These are phyloP conservation scores for Choreutis nemorana DNA, from an alignment of 2,888 invertebrate species.

Conservation along the genomic window DNA sequence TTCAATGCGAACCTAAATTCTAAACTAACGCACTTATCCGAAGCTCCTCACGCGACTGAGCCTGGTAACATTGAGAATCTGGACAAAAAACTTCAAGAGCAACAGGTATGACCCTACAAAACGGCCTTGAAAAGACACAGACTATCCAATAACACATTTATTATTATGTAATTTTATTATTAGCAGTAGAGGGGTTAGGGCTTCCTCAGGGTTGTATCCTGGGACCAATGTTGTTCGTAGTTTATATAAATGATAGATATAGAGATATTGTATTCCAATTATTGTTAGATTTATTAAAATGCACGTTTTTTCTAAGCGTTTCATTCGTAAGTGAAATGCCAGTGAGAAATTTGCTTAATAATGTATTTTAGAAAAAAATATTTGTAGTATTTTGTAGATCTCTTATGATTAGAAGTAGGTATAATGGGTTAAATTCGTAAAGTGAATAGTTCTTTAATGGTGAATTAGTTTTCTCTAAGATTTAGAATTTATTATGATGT, in stretches of 20 bases:
- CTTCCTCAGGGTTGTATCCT: constrained; percentile 7
- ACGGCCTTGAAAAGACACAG: background rate
- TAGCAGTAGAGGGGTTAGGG: too few species aligned
- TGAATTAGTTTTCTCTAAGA: too few species aligned
- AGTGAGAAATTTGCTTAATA: constrained; percentile 12
- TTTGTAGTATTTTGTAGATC: constrained; percentile 18
- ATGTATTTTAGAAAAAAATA: too few species aligned
- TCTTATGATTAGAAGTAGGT: constrained; percentile 18
- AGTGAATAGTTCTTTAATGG: too few species aligned
- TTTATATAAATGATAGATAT: constrained; percentile 5
- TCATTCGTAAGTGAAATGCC: constrained; percentile 19
- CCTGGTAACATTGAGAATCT: constrained; percentile 67
- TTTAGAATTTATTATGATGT: too few species aligned
- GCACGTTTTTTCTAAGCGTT: constrained; percentile 15
- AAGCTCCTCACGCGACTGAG: constrained; percentile 34
- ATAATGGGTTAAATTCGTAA: too few species aligned
- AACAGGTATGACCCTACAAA: constrained; percentile 65
- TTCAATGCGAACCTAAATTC: constrained; percentile 65
- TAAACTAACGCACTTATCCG: constrained; percentile 47
- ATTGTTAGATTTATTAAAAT: background rate
- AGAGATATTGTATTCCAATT: constrained; percentile 3
- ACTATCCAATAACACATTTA: background rate
- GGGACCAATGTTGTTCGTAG: constrained; percentile 6
- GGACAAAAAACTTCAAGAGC: constrained; percentile 71
- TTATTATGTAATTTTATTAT: too few species aligned